Base-by-base conservation (phyloP, 2,888 invertebrate genomes). In the Xiphydria camelus region DNA sequence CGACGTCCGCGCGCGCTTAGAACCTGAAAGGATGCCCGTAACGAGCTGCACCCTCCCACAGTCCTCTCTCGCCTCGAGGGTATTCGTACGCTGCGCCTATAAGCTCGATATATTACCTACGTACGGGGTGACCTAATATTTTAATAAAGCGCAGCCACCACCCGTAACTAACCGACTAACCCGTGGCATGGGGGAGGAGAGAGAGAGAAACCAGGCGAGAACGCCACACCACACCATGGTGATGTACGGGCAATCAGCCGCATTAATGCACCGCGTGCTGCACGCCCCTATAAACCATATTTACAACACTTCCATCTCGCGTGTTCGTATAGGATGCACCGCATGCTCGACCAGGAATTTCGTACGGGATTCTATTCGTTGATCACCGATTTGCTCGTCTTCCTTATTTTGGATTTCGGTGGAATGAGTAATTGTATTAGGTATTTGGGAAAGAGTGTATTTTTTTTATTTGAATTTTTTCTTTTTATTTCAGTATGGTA, bases 161-260 rank as follows among this genome's bases (percentile, higher is more conserved):
- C 52, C 55, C 64, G 66, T 69, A 65, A 67, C 69, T 65, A 69
- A 70, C 66, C 52, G 56, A 56, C 57, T 61, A 63, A 59, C 61
- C 58, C 54, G 59, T 51, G 53, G 49, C 45, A 43, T 50, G 44
- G 31, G 35, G 29, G 7, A 46, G 44, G 31, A 29, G 35, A 23
- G 49, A 44, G 39, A 50, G 45, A 45, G 50, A 26, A 41, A 46
- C 17, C 23, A 2, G 10, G 18, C 17, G 19, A 35, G 42, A 15
- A 14, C 22, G 36, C 47, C 25, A 44, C 42, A 50, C 50, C 55
- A 51, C 37, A 51, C 51, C 55, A 52, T 49, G 53, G 59, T 73
- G 71, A 73, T 73, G 63, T 71, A 73, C 69, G 72, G 62, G 70
- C 72, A 72, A 73, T 73, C 73, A 73, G 66, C 64, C 64, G 66